Base-by-base conservation (phyloP, 2,888 invertebrate species). In the Calliphora vomitoria region DNA sequence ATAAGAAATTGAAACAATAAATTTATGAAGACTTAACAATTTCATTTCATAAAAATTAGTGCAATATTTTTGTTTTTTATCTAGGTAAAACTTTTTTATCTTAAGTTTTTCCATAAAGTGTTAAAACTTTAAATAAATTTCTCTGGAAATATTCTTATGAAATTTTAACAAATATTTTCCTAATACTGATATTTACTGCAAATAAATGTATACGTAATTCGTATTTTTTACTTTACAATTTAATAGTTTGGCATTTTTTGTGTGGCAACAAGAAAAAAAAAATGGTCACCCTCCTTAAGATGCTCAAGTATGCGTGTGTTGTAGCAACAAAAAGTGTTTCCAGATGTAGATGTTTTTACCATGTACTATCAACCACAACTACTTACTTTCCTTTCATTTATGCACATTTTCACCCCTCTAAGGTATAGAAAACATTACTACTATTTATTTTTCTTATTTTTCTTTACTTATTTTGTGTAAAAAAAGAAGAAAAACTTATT, bases 351-450 rank as follows among this genome's bases (percentile, higher is more conserved):
- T 55, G 41, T 69, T 53, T 62, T 53, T 41, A 25, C 25, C n/a
- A n/a, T n/a, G n/a, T 25, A 25, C 31, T 69, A 69, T 10, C 38
- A 76, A 69, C 25, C 68, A 76, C 68, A 76, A 38, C 15, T 10
- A 18, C 53, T 55, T 55, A 41, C 4, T 44, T 44, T 53, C 6
- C 13, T 11, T 20, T 35, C n/a, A 62, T 62, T 47, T 62, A 18
- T 72, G 18, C 20, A 71, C 53, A 53, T 20, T 72, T 75, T 10
- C 8, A 4, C 66, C 35, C 31, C 60, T 64, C 76, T 18, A 71
- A 78, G 76, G 76, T 76, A 69, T 44, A 69, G 64, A 74, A 83
- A 76, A 35, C 15, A 35, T 50, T 76, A 20, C 5, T 10, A 35
- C 47, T n/a, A n/a, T 10, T 58, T 25, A 10, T 20, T 25, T 53